These are phyloP conservation scores for Entomobrya multifasciata DNA, from an alignment of 2,888 invertebrate genomes.

Conservation along the genomic window DNA sequence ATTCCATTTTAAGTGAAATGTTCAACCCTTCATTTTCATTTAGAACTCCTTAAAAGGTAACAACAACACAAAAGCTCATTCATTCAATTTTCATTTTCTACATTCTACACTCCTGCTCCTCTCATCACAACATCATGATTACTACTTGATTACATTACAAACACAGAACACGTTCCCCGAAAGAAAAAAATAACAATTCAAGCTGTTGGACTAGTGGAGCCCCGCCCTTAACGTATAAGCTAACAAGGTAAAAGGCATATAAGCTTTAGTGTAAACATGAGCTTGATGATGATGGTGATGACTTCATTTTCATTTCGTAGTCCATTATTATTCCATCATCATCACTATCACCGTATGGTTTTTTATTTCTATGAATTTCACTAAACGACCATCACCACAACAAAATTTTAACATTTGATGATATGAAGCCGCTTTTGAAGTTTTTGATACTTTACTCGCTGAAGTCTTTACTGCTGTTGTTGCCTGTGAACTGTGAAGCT, in stretches of 20 bases:
- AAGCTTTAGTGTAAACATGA: not conserved
- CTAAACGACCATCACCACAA: not conserved
- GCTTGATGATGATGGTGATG: slow-evolving; percentile 7
- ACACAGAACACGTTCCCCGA: slow-evolving; percentile 20
- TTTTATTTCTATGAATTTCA: not conserved
- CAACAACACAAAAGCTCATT: slow-evolving; percentile 44
- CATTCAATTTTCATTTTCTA: slow-evolving; percentile 25
- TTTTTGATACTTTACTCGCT: too few relatives aligned
- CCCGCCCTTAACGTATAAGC: slow-evolving; percentile 34
- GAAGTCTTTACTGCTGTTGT: too few relatives aligned
- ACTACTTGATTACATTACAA: slow-evolving; percentile 7
- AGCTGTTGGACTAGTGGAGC: slow-evolving; percentile 8
- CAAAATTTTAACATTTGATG: too few relatives aligned
- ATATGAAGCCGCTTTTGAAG: too few relatives aligned
- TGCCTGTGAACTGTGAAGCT: too few relatives aligned
- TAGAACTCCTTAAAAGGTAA: slow-evolving; percentile 36
- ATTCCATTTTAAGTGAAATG: slow-evolving; percentile 37
- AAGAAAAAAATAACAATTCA: slow-evolving; percentile 5
- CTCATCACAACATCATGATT: too few relatives aligned
- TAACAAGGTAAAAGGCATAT: not conserved
- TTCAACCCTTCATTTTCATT: slow-evolving; percentile 42
- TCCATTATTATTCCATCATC: slow-evolving; percentile 26
- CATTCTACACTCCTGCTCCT: too few relatives aligned
- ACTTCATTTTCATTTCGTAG: slow-evolving; percentile 41
- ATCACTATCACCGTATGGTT: not conserved